A percentile compares a stretch with the other conserved stretches of the same genome.
Conservation (phyloP, 2,113 vertebrate genomes). For the Toxotes chatareus region DNA sequence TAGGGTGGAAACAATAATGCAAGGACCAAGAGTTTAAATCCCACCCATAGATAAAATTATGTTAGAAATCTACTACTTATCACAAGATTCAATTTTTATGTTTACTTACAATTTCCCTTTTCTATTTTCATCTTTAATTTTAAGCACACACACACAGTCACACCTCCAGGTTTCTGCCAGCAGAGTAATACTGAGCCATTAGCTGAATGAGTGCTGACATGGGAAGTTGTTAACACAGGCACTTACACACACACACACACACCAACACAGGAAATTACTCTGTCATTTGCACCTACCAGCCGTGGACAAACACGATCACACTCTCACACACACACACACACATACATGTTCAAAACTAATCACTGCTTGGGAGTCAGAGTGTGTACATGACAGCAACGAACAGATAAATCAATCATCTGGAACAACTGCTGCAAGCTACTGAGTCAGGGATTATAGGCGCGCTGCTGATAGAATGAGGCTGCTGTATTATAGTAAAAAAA, state of each 20-base stretch:
- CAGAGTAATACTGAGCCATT: slow-evolving; percentile 39
- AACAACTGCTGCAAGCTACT: slow-evolving; percentile 48
- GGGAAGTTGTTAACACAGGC: slow-evolving; percentile 41
- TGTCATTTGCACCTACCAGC: slow-evolving; percentile 19
- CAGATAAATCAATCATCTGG: slow-evolving; percentile 66
- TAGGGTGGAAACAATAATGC: neutral
- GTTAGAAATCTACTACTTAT: neutral
- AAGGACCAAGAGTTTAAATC: neutral
- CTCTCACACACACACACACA: slow-evolving; percentile 24
- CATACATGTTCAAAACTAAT: slow-evolving; percentile 35
- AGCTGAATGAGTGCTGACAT: slow-evolving; percentile 57
- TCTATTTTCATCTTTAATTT: neutral
- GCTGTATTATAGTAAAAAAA: slow-evolving; percentile 12
- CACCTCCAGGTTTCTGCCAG: slow-evolving; percentile 27
- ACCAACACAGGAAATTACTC: slow-evolving; percentile 48
- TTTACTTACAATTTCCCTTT: neutral
- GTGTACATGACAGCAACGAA: slow-evolving; percentile 48
- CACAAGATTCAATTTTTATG: neutral
- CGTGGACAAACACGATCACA: neutral
- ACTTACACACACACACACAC: slow-evolving; percentile 11
- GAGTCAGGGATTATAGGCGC: slow-evolving; percentile 55
- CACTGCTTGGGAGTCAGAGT: neutral
- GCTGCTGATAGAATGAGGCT: slow-evolving; percentile 34
- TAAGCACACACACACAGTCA: neutral
- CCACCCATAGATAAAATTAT: neutral